Evolutionary conservation across 1,140 invertebrate species (phyloP), one percentile per base, ranked within the genome.

Genomic region (Drosophila bifasciata): DNA sequence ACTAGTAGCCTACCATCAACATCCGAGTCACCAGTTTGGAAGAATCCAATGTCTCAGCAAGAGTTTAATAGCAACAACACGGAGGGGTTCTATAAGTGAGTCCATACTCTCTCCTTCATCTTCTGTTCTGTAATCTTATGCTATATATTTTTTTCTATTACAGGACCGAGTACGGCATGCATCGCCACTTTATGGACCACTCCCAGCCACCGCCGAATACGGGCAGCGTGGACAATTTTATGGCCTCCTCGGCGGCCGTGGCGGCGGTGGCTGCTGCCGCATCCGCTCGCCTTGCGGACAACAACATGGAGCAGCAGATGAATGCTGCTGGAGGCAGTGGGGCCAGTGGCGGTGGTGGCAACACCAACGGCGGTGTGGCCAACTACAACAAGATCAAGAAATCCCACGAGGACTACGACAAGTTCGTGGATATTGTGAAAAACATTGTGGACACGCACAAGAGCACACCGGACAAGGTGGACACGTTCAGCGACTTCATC

Each of bases 41-140:
- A 91, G 73, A 91, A 91, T 91, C 86, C 88, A 91, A 91, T 91
- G 90, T 91, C 90, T 81, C 89, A 91, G 44, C 90, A 91, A 91
- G 90, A 91, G 74, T 91, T 91, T 52, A 91, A 91, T 52, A 91
- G 86, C 44, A 91, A 90, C 77, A 91, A 91, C 53, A 78, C 90
- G 79, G 90, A 91, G 78, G 89, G 89, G 69, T 91, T 91, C 80
- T 91, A 91, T 60, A 91, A 91, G 90, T 91, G 52, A 63, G 74
- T 41, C 1, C n/a, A 6, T 3, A 7, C 1, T 1, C 5, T 13
- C 0, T 15, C 4, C 11, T n/a, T 4, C 5, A 13, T 40, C 3
- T 9, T 28, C 8, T 9, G 28, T 6, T 19, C 1, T 1, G 0
- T 13, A 16, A 21, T 13, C 48, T 51, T 15, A 11, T 25, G n/a